Evolutionary conservation across 2,888 invertebrate species (phyloP).

Genomic region (Drosophila gaucha): DNA sequence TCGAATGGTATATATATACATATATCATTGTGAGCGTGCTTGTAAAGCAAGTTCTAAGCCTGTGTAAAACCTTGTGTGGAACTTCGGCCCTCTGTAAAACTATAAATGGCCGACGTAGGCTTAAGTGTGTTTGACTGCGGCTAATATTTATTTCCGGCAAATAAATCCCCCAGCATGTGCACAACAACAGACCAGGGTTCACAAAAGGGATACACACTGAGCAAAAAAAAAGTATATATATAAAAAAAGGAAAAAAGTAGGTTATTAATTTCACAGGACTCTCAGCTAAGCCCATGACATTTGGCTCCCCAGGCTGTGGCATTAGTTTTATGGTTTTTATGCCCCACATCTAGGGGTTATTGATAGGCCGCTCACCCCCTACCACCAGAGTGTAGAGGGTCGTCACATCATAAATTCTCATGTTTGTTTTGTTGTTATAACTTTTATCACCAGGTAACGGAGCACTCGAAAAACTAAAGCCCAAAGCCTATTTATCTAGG

Average conservation of each 20-base stretch:
- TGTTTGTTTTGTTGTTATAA: constrained; percentile 65
- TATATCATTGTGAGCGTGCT: constrained; percentile 48
- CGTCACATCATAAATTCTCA: constrained; percentile 67
- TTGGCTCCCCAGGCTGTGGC: constrained; percentile 50
- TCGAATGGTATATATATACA: constrained; percentile 21
- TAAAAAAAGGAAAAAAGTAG: constrained; percentile 60
- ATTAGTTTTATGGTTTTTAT: constrained; percentile 73
- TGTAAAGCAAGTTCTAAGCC: constrained; percentile 77
- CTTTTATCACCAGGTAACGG: constrained; percentile 60
- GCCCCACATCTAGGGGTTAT: constrained; percentile 51
- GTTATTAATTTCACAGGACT: constrained; percentile 75
- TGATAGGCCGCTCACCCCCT: constrained; percentile 52
- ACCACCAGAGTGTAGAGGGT: neutral
- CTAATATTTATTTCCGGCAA: constrained; percentile 81
- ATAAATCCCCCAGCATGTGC: constrained; percentile 72
- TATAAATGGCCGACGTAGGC: constrained; percentile 66
- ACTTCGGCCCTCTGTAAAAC: constrained; percentile 39
- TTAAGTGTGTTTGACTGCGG: constrained; percentile 79
- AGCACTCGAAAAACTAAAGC: constrained; percentile 1
- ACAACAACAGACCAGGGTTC: constrained; percentile 35
- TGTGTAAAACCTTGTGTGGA: constrained; percentile 59
- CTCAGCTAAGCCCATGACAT: constrained; percentile 37
- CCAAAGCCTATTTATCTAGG: constrained; percentile 34
- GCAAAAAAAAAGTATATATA: constrained; percentile 46
- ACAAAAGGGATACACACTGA: constrained; percentile 28